phyloP scores from a whole-genome alignment of 2,113 vertebrate genomes.

The Salvelinus sp. region DNA sequence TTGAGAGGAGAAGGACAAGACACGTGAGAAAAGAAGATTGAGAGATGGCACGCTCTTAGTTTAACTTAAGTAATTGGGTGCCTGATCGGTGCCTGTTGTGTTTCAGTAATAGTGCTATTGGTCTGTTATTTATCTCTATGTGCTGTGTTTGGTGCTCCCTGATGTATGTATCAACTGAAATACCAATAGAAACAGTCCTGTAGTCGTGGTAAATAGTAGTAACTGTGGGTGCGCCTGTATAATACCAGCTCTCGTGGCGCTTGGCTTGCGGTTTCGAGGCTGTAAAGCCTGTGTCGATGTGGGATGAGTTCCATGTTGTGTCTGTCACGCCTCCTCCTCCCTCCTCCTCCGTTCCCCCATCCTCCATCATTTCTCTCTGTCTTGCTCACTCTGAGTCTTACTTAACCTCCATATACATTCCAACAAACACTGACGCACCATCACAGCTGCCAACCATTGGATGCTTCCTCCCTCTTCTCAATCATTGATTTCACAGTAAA shows the following conservation, averaged over 20 bases:
- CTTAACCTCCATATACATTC: not conserved
- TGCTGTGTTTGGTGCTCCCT: not conserved
- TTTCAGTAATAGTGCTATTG: too few species aligned
- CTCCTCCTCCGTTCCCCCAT: not conserved
- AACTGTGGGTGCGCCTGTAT: not conserved
- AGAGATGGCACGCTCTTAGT: conserved; percentile 2
- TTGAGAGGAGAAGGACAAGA: too few species aligned
- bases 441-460: not conserved
- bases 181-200: not conserved
- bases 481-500: too few species aligned
- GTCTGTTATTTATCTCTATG: not conserved
- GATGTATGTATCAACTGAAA: not conserved
- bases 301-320: not conserved
- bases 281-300: not conserved
- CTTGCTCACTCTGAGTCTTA: not conserved
- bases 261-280: not conserved
- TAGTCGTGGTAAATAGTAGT: not conserved
- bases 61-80: too few species aligned
- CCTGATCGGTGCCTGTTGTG: not conserved
- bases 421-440: not conserved
- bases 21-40: too few species aligned
- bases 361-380: not conserved
- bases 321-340: not conserved
- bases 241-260: not conserved
- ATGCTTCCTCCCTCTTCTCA: not conserved